Evolutionary conservation across 2,113 vertebrate genomes (phyloP), one percentile per base, ranked within the genome.

Genomic region (Diadophis punctatus): DNA sequence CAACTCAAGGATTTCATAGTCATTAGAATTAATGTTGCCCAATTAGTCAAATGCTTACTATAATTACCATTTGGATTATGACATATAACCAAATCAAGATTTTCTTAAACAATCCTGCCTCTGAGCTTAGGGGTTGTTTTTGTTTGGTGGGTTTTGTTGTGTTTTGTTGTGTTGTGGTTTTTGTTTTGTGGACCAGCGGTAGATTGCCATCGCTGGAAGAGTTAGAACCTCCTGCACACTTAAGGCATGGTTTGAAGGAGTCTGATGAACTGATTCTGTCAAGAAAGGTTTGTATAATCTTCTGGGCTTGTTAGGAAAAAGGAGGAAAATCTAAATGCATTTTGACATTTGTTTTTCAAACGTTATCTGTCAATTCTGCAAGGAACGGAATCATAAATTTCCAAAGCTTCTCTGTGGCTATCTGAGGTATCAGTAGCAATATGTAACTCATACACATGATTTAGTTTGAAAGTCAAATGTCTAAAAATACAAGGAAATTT

Each of bases 251-350:
- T 97, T 98, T 96, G 93, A 94, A 97, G 98, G 96, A 96, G 92
- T 95, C 92, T 94, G 91, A 93, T 98, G 98, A 97, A 97, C 98
- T 98, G 97, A 98, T 97, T 98, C 97, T 98, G 98, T 98, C 97
- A 98, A 96, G 95, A 97, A 97, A 94, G 53, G 94, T 98, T 98
- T 97, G 96, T 94, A 95, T 97, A 95, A 96, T 97, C 96, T 97
- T 94, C 95, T 74, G 52, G 95, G 96, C 46, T 63, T 93, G 95
- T 95, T 96, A 93, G 93, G 93, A 94, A 94, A 86, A 46, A 30
- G 93, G 92, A 80, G 89, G 58, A 95, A 55, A 92, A 97, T 84
- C 97, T 95, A 97, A 98, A 98, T 98, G 94, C 0, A 5, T 97
- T 96, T 91, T 87, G 97, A 98, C 98, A 97, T 95, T 97, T 94